Evolutionary conservation across 2,888 invertebrate genomes (phyloP).

Genomic region (Steinernema carpocapsae): DNA sequence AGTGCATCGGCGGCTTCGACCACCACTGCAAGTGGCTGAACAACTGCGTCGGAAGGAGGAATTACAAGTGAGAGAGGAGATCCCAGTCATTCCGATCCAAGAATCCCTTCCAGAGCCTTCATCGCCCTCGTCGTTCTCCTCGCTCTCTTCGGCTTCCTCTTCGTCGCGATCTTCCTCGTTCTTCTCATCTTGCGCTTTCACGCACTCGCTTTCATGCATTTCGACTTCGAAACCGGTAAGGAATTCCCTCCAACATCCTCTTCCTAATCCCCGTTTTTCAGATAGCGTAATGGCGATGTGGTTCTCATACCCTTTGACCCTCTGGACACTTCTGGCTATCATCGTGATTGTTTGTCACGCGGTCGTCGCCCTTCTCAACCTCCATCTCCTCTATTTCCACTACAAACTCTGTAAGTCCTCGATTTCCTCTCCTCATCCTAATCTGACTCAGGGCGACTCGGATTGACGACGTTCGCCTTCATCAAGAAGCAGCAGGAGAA

Average conservation of each 20-base stretch:
- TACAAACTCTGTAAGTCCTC: slow-evolving; percentile 48
- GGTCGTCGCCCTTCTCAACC: slow-evolving; percentile 46
- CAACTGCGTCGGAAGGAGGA: slow-evolving; percentile 83
- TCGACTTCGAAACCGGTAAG: neutral
- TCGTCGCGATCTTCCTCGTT: neutral
- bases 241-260: no score
- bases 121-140: slow-evolving; percentile 38
- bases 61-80: slow-evolving; percentile 62
- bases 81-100: no score
- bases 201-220: neutral
- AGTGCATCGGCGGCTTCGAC: slow-evolving; percentile 91
- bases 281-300: neutral
- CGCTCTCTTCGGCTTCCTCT: slow-evolving; percentile 21
- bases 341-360: slow-evolving; percentile 37
- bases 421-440: neutral
- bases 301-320: slow-evolving; percentile 1
- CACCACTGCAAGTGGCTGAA: slow-evolving; percentile 99
- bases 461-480: slow-evolving; percentile 6
- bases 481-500: slow-evolving; percentile 29
- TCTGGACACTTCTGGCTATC: slow-evolving; percentile 44
- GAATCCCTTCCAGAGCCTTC: slow-evolving; percentile 37
- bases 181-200: slow-evolving; percentile 24
- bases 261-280: neutral
- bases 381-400: slow-evolving; percentile 57
- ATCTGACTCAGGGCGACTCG: neutral